Conservation (phyloP, 2,888 invertebrate genomes). For the Belgica antarctica region DNA sequence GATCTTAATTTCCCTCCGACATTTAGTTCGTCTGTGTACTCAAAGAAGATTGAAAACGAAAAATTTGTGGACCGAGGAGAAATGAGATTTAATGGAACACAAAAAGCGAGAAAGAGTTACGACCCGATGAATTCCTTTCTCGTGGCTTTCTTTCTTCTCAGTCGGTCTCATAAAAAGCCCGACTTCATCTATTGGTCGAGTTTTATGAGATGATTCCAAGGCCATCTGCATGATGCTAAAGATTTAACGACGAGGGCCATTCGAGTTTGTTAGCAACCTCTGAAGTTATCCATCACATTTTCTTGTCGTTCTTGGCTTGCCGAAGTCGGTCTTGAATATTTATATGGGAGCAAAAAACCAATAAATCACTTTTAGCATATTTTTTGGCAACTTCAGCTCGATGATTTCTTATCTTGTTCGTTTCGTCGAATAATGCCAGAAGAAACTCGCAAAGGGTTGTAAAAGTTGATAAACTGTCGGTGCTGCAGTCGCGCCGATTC, state of each 20-base stretch:
- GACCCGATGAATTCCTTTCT: conserved; percentile 6
- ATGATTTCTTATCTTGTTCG: not conserved
- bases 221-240: no score
- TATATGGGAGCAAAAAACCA: no score
- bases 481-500: no score
- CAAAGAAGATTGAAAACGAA: not conserved
- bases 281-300: no score
- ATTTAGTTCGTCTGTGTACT: not conserved
- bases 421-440: no score
- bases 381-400: not conserved
- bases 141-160: conserved; percentile 8
- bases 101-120: not conserved
- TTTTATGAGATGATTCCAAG: not conserved
- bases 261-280: no score
- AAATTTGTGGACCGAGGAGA: conserved; percentile 3
- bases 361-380: conserved; percentile 5
- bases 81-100: conserved; percentile 1
- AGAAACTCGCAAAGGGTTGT: not conserved
- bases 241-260: no score
- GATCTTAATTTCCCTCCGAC: conserved; percentile 7
- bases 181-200: not conserved
- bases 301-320: no score
- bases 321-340: no score
- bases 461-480: not conserved
- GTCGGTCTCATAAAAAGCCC: not conserved